Evolutionary conservation across 2,113 vertebrate genomes (phyloP).

Genomic region (Laticauda colubrina): DNA sequence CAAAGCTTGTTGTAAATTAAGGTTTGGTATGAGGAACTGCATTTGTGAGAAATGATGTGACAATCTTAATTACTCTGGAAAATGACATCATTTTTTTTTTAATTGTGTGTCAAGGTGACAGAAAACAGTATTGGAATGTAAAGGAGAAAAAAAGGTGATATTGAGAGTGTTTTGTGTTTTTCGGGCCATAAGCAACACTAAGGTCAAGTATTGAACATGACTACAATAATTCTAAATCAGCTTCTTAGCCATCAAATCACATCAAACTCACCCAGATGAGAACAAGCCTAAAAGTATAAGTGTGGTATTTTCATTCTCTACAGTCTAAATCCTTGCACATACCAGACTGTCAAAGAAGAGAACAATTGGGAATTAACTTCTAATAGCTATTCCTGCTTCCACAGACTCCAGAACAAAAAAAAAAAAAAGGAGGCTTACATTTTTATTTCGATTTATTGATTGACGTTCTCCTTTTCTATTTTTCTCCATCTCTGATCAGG

Average conservation of each 20-base stretch:
- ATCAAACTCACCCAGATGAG: conserved; percentile 56
- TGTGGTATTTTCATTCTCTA: conserved; percentile 57
- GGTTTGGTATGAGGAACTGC: not conserved
- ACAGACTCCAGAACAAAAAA: conserved; percentile 34
- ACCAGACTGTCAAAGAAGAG: conserved; percentile 44
- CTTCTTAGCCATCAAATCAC: conserved; percentile 53
- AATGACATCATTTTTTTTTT: not conserved
- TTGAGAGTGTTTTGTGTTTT: conserved; percentile 47
- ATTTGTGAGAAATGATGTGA: not conserved
- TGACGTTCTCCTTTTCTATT: not conserved
- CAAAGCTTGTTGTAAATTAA: not conserved
- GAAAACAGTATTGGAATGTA: not conserved
- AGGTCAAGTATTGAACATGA: conserved; percentile 52
- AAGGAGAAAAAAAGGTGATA: conserved; percentile 12
- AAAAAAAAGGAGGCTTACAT: conserved; percentile 14
- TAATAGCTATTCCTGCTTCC: conserved; percentile 27
- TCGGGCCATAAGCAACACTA: conserved; percentile 45
- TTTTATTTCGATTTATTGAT: conserved; percentile 29
- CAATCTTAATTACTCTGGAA: not conserved
- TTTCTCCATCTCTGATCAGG: not conserved
- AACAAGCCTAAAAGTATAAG: conserved; percentile 47
- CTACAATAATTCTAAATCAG: conserved; percentile 54
- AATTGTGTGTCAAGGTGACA: conserved; percentile 29
- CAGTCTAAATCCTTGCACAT: conserved; percentile 52
- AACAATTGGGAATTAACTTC: conserved; percentile 49